Percentiles rank a stretch among this genome's conserved stretches.
phyloP scores from a whole-genome alignment of 2,797 vertebrate species.

The Sciaenops ocellatus region DNA sequence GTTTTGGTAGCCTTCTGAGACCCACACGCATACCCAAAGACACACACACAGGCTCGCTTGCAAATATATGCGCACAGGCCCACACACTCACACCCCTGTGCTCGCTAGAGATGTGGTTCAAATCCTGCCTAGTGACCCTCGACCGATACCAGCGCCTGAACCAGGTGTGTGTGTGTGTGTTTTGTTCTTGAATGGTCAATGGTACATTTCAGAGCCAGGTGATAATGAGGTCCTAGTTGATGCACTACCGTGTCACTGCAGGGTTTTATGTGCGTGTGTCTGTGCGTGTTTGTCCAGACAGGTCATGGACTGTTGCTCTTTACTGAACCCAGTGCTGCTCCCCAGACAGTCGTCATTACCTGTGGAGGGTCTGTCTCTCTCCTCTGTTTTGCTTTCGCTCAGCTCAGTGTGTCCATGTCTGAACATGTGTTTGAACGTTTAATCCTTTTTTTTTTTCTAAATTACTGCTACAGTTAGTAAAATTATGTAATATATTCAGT shows the following conservation, averaged over 20 bases:
- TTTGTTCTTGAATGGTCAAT: conserved; percentile 48
- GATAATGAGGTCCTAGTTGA: conserved; percentile 70
- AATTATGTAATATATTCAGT: neutral
- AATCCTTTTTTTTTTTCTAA: neutral
- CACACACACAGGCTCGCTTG: conserved; percentile 21
- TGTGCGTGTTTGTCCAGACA: conserved; percentile 59
- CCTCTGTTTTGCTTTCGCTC: conserved; percentile 13
- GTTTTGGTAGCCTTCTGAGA: conserved; percentile 34
- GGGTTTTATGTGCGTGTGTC: conserved; percentile 21
- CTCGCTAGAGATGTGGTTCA: conserved; percentile 64
- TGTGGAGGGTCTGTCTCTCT: conserved; percentile 52
- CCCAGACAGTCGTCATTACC: conserved; percentile 61
- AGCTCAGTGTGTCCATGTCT: conserved; percentile 10
- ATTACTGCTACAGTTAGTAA: neutral
- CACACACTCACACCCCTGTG: conserved; percentile 43
- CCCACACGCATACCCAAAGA: conserved; percentile 16
- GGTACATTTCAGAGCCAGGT: conserved; percentile 61
- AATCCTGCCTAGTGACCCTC: conserved; percentile 57
- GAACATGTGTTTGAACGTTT: neutral
- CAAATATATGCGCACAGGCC: conserved; percentile 47
- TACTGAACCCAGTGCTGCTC: conserved; percentile 21
- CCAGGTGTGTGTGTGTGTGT: conserved; percentile 47
- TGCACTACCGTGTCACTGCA: conserved; percentile 44
- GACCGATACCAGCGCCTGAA: conserved; percentile 34
- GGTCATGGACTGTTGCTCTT: conserved; percentile 66